A percentile compares a stretch with the other conserved stretches of the same genome.
Evolutionary conservation across 2,797 vertebrate species (phyloP).

Genomic region (Pseudocheirus occidentalis): DNA sequence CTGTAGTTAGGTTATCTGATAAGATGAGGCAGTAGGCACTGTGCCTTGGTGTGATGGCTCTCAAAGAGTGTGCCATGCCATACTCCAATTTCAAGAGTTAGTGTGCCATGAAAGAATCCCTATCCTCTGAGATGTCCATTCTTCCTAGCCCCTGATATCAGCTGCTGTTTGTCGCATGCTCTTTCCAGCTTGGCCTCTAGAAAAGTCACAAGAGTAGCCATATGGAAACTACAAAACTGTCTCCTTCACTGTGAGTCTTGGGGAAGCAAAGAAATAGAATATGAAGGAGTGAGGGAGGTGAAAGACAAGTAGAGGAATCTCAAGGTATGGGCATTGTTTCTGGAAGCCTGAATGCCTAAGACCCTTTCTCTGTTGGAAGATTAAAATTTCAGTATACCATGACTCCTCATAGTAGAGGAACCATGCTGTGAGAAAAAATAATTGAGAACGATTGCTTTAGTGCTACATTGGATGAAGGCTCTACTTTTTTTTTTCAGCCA

Average conservation of each 20-base stretch:
- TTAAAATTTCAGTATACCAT: neutral
- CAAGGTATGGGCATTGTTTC: neutral
- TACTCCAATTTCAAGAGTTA: neutral
- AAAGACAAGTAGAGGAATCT: neutral
- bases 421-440: neutral
- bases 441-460: neutral
- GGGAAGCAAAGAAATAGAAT: neutral
- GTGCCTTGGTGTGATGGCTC: neutral
- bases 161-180: neutral
- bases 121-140: neutral
- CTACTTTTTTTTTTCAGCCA: slow-evolving; percentile 24
- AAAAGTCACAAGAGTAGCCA: neutral
- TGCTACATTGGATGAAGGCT: neutral
- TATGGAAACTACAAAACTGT: neutral
- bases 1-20: neutral
- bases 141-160: neutral
- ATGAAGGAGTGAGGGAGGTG: neutral
- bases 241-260: neutral
- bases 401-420: neutral
- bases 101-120: neutral
- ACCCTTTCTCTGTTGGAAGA: neutral
- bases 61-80: neutral
- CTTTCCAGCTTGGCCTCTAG: neutral
- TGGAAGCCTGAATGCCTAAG: neutral
- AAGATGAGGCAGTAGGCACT: neutral